Evolutionary conservation across 1,140 invertebrate genomes (phyloP), one percentile per base, ranked within the genome.

Genomic region (Tetraneura akinire): DNA sequence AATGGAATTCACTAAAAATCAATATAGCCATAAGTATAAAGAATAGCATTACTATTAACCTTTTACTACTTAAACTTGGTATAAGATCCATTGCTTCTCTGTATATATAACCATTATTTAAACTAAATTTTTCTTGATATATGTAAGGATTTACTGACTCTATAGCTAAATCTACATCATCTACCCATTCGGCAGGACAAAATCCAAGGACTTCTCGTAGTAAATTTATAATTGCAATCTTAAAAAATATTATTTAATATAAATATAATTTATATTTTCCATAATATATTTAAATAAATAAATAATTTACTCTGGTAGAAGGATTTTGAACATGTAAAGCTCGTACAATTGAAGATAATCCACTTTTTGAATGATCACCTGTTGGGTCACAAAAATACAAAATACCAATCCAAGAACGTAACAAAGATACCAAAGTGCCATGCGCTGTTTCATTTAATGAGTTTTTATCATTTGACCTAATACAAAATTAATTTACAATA

Each of bases 91-190:
- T 90, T 16, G 94, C 96, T 87, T 98, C 96, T 49, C 92, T 91
- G 8, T 93, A 94, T 0, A 98, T 91, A 86, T 98, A 98, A 16
- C 95, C 96, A 85, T 97, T 95, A 81, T 91, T 91, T 1, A 98
- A 86, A 82, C 93, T 90, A 95, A 96, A 98, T 0, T 90, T 88
- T 66, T 96, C 92, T 84, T 92, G 89, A 84, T 88, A 86, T 49
- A 87, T 85, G 47, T 93, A 92, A 1, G 94, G 93, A 89, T 96
- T 93, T 53, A 96, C 91, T 53, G 94, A 94, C 81, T 91, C 90
- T 70, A 98, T 85, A 4, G 96, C 96, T 42, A 93, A 91, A 32
- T 91, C 90, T 82, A 96, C 93, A 85, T 97, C 94, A 83, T 96
- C 94, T 3, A 94, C 96, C 94, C 94, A 97, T 81, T 92, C 91